A percentile compares a stretch with the other conserved stretches of the same genome.
These are phyloP conservation scores for Frankliniella fusca DNA, from an alignment of 2,888 invertebrate species.

Conservation along the genomic window DNA sequence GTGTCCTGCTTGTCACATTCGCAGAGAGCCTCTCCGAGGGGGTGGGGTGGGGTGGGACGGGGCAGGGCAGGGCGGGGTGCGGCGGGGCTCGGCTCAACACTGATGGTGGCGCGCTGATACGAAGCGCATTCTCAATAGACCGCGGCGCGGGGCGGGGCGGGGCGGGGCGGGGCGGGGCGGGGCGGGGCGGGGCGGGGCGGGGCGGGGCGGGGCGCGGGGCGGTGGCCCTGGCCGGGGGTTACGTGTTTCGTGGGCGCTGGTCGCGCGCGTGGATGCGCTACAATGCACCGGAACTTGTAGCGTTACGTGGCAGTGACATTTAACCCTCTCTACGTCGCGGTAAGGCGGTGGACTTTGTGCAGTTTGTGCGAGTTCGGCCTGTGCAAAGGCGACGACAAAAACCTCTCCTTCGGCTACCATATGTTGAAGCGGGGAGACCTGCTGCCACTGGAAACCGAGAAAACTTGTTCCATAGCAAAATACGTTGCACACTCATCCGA, in stretches of 20 bases:
- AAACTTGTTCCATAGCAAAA: neutral
- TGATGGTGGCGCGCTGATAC: neutral
- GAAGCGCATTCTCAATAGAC: constrained; percentile 14
- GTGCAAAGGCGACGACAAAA: neutral
- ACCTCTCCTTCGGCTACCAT: neutral
- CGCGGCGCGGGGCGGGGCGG: neutral
- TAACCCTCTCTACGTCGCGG: neutral
- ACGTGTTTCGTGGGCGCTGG: no score
- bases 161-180: no score
- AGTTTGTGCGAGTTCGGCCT: neutral
- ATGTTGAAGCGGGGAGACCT: neutral
- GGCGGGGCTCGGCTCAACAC: neutral
- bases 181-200: no score
- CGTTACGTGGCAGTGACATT: constrained; percentile 14
- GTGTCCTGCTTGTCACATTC: neutral
- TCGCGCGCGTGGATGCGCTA: neutral
- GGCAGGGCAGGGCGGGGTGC: neutral
- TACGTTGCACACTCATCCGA: neutral
- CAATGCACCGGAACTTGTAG: constrained; percentile 22
- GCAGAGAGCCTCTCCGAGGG: neutral
- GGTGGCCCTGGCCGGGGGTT: neutral
- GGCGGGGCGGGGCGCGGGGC: neutral
- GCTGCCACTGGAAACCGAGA: no score
- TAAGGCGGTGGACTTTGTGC: neutral
- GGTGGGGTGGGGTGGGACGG: neutral